phyloP scores from a whole-genome alignment of 2,797 vertebrate genomes.

The Enteromius afrohamiltoni region DNA sequence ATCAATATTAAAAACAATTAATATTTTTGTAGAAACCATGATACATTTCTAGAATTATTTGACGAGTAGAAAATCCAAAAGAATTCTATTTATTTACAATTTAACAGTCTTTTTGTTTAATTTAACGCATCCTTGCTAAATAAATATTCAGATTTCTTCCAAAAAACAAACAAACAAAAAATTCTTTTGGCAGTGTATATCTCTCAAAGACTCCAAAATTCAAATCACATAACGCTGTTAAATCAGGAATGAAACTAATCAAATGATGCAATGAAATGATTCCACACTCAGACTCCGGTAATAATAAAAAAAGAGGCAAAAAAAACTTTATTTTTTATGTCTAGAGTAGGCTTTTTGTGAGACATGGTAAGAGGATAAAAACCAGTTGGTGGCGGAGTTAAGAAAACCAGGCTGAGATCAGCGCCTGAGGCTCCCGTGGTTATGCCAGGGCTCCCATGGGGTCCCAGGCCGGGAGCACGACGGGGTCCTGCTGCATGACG shows the following conservation, averaged over 20 bases:
- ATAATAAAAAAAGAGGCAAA: constrained; percentile 73
- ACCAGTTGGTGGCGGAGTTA: constrained; percentile 70
- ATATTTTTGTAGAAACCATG: not conserved
- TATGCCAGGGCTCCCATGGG: constrained; percentile 96
- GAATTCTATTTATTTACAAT: not conserved
- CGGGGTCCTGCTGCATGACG: constrained; percentile 88
- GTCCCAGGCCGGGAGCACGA: constrained; percentile 95
- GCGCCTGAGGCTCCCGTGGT: constrained; percentile 63
- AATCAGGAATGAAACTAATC: not conserved
- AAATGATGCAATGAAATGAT: constrained; percentile 56
- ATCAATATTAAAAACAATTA: not conserved
- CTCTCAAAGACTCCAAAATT: not conserved
- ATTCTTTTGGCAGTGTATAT: not conserved
- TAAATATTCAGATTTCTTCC: not conserved
- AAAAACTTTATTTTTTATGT: constrained; percentile 73
- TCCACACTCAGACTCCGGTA: constrained; percentile 62
- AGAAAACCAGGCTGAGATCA: constrained; percentile 65
- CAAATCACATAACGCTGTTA: not conserved
- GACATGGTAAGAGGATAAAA: constrained; percentile 66
- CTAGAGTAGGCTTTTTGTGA: constrained; percentile 66
- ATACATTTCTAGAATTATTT: not conserved
- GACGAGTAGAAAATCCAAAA: not conserved
- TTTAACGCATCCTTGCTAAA: not conserved
- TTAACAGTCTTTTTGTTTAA: not conserved
- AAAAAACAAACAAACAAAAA: not conserved